Evolutionary conservation across 2,888 invertebrate species (phyloP).

Genomic region (Drosophila koepferae): DNA sequence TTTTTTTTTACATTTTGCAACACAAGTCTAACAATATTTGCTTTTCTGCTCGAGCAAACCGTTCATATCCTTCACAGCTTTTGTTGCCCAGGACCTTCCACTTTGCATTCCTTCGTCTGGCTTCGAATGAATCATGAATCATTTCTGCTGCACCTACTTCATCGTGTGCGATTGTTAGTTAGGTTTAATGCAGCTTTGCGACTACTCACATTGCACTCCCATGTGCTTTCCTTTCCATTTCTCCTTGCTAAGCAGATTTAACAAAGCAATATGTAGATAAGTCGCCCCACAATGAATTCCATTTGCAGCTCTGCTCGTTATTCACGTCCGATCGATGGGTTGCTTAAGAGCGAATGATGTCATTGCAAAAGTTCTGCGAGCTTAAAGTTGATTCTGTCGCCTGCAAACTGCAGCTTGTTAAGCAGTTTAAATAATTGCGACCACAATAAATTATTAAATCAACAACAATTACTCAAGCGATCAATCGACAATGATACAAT

Average conservation of each 20-base stretch:
- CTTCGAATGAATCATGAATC: constrained; percentile 74
- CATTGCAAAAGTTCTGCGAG: constrained; percentile 20
- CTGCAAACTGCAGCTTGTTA: constrained; percentile 15
- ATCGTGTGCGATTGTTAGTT: constrained; percentile 39
- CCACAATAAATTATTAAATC: constrained; percentile 77
- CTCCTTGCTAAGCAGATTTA: constrained; percentile 62
- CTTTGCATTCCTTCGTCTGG: constrained; percentile 64
- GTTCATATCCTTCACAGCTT: constrained; percentile 35
- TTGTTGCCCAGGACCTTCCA: constrained; percentile 61
- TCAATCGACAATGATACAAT: constrained; percentile 61
- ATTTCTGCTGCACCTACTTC: constrained; percentile 63
- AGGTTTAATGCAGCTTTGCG: constrained; percentile 70
- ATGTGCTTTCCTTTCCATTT: constrained; percentile 9
- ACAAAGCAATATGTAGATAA: constrained; percentile 60
- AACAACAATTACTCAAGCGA: constrained; percentile 72
- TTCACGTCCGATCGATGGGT: constrained; percentile 42
- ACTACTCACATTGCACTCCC: constrained; percentile 8
- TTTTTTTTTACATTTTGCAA: constrained; percentile 48
- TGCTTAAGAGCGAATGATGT: constrained; percentile 40
- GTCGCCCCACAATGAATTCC: constrained; percentile 52
- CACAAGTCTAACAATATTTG: constrained; percentile 78
- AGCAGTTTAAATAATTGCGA: constrained; percentile 67
- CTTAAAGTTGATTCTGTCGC: neutral
- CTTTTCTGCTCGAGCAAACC: constrained; percentile 56
- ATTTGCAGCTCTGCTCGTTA: constrained; percentile 24